Evolutionary conservation across 2,797 vertebrate genomes (phyloP).

Genomic region (Fistularia tabacaria): DNA sequence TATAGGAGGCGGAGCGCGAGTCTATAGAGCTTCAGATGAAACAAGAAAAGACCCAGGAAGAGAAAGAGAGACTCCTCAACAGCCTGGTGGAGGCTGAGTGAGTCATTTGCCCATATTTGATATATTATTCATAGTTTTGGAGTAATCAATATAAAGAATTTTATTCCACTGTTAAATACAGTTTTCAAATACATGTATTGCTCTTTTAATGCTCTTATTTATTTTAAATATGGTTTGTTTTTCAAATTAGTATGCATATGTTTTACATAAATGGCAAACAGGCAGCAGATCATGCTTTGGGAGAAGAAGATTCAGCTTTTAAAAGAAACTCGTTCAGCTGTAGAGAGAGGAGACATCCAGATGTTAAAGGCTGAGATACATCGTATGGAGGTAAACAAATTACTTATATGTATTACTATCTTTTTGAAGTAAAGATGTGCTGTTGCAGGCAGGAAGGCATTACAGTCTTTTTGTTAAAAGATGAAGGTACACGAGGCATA

Average conservation of each 20-base stretch:
- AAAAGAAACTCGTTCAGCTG: constrained; percentile 77
- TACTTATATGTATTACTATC: too few relatives aligned
- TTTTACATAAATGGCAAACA: constrained; percentile 39
- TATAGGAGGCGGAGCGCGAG: constrained; percentile 82
- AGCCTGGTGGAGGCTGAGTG: constrained; percentile 87
- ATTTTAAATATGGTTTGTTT: not conserved
- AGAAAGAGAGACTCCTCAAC: constrained; percentile 79
- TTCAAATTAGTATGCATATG: not conserved
- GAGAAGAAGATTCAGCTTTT: constrained; percentile 86
- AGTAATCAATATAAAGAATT: not conserved
- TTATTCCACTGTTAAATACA: not conserved
- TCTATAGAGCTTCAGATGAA: constrained; percentile 79
- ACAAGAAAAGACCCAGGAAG: constrained; percentile 74
- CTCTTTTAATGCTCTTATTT: not conserved
- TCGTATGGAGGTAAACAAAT: constrained; percentile 81
- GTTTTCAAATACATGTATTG: not conserved
- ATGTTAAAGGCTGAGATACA: constrained; percentile 87
- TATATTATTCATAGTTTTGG: too few relatives aligned
- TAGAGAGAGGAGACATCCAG: constrained; percentile 74
- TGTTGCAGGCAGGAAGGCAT: too few relatives aligned
- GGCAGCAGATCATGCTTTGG: constrained; percentile 90
- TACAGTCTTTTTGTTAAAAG: too few relatives aligned
- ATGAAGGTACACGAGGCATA: too few relatives aligned
- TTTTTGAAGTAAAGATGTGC: too few relatives aligned
- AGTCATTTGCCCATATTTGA: constrained; percentile 51